Evolutionary conservation across 2,797 vertebrate genomes (phyloP).

Genomic region (Limosa lapponica): DNA sequence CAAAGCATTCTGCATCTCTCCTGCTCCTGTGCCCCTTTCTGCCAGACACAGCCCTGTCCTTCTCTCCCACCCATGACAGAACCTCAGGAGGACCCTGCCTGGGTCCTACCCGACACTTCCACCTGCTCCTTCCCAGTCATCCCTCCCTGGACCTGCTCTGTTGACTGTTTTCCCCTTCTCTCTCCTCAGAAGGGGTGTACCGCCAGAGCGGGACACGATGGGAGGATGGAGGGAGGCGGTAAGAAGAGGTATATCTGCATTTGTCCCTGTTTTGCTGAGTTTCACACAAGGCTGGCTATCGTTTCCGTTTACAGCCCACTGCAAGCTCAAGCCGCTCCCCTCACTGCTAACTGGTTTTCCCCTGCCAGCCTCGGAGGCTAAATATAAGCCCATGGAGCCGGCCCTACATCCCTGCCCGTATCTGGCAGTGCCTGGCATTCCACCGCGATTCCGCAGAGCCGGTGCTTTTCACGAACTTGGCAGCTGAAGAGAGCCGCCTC

Average conservation of each 20-base stretch:
- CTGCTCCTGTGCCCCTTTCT: neutral
- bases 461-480: constrained; percentile 46
- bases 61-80: neutral
- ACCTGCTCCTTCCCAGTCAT: neutral
- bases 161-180: neutral
- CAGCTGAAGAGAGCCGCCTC: constrained; percentile 1
- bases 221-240: neutral
- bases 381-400: constrained; percentile 38
- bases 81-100: neutral
- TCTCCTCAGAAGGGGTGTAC: neutral
- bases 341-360: constrained; percentile 15
- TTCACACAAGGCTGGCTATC: neutral
- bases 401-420: constrained; percentile 24
- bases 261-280: neutral
- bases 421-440: constrained; percentile 45
- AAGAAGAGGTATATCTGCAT: neutral
- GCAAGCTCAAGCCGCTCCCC: neutral
- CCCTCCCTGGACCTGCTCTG: neutral
- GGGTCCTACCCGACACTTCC: neutral
- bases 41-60: rapidly evolving
- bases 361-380: constrained; percentile 37
- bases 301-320: neutral
- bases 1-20: neutral
- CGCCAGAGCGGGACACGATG: rapidly evolving
- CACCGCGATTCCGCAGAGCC: neutral